Evolutionary conservation across 2,113 vertebrate genomes (phyloP), one percentile per base, ranked within the genome.

Genomic region (Mormyrus iriodes): DNA sequence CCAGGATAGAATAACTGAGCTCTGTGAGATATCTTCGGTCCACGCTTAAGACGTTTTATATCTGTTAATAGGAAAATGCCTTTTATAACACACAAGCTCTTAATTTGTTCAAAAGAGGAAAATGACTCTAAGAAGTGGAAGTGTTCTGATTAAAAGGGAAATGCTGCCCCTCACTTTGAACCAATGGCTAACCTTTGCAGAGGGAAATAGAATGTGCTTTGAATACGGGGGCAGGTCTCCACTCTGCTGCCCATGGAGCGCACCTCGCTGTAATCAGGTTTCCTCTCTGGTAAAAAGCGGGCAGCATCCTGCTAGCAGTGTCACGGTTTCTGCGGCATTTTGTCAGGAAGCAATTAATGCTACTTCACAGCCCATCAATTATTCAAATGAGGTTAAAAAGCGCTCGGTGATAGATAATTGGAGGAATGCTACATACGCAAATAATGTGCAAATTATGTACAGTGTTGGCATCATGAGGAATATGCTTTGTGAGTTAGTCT

Each of bases 371-470:
- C 53, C 51, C 84, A 88, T 90, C 87, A 86, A 88, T 90, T 89
- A 89, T 86, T 87, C 49, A 87, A 82, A 88, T 88, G 73, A 88
- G 49, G 88, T 83, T 82, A 88, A 89, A 83, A 89, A 89, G 39
- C 44, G 86, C 53, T 46, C 39, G 13, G 86, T 87, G 53, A 87
- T 27, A 58, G 90, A 52, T 61, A 89, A 84, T 46, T 84, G n/a
- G 35, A 84, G 76, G 51, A 89, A 89, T 27, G 53, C 19, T 48
- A 84, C 44, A 48, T 42, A 13, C 44, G 82, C 82, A 84, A 48
- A 84, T 84, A 48, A 84, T 61, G 79, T 61, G 76, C 53, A 87
- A 89, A 89, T 84, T 61, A 84, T 89, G 76, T 58, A 48, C 48
- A 39, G 49, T 24, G 17, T 84, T 53, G 61, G 42, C 27, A 89